Evolutionary conservation across 1,140 invertebrate genomes (phyloP), one percentile per base, ranked within the genome.

Genomic region (Onthophagus taurus): DNA sequence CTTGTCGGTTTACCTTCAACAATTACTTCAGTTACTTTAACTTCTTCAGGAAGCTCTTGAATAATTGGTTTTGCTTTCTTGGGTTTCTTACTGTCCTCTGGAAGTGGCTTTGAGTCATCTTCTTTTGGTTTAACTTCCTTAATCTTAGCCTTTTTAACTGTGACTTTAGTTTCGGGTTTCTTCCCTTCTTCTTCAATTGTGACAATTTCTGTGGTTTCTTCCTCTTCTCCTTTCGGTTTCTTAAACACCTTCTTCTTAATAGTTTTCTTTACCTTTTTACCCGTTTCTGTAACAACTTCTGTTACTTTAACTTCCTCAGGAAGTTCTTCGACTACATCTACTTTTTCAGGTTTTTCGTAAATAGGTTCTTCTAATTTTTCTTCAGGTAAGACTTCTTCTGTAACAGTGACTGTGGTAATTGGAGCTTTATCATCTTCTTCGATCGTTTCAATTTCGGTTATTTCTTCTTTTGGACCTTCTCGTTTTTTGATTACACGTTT

Each of bases 1-100:
- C 52, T 49, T 17, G 17, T 20, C 12, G 17, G 29, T 51, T 56
- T 51, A 7, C 42, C 53, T 31, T 45, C 30, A 8, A 49, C 14
- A 37, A 64, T 58, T 52, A 65, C 62, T 16, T 63, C 63, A 2
- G 67, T 63, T 49, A 29, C 65, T n/a, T 56, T 31, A 3, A 68
- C 52, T 49, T 69, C 55, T 47, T 53, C 50, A 16, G 54, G 51
- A 13, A 58, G 33, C 50, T 61, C 55, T 54, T 61, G 18, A 13
- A 51, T 52, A 26, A 57, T 45, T 9, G 52, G 41, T 9, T 2
- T 18, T 19, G 44, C 34, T 49, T 54, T 43, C 37, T 65, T 61
- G 13, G 66, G 66, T 44, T 50, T 47, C 49, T 54, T 51, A 34
- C 51, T 33, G 20, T 50, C 26, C 2, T 65, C 45, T 47, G 66